Evolutionary conservation across 2,888 invertebrate species (phyloP).

Genomic region (Cremastobaeus sp.): DNA sequence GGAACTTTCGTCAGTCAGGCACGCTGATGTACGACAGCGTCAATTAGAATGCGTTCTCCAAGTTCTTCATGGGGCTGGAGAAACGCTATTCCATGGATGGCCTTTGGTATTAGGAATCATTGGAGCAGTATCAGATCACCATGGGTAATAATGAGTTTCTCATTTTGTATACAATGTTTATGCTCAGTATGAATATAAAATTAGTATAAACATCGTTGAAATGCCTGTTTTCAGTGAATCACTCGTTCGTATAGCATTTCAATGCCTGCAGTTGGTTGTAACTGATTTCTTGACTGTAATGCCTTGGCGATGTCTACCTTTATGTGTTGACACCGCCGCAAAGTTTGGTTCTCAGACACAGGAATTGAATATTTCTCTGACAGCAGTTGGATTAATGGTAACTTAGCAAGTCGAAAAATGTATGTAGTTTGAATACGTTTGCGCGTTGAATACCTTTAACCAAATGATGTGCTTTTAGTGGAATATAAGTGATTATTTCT

Average conservation of each 20-base stretch:
- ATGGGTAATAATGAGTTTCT: slow-evolving; percentile 82
- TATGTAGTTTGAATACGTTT: slow-evolving; percentile 2
- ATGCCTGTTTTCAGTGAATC: slow-evolving; percentile 87
- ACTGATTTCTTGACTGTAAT: slow-evolving; percentile 96
- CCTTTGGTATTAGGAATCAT: slow-evolving; percentile 95
- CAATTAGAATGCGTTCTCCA: slow-evolving; percentile 97
- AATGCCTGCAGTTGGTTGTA: slow-evolving; percentile 95
- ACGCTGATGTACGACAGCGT: slow-evolving; percentile 95
- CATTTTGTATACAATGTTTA: slow-evolving; percentile 1
- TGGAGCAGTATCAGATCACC: slow-evolving; percentile 95
- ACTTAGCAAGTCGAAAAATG: no score
- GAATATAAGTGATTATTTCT: slow-evolving; percentile 99
- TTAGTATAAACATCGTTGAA: background rate
- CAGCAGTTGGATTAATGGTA: slow-evolving; percentile 98
- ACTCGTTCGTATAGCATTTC: slow-evolving; percentile 95
- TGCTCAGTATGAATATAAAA: slow-evolving; percentile 6
- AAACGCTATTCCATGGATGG: slow-evolving; percentile 96
- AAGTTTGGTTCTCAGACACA: slow-evolving; percentile 97
- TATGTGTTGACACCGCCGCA: slow-evolving; percentile 94
- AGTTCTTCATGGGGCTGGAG: slow-evolving; percentile 94
- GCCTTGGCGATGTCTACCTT: slow-evolving; percentile 93
- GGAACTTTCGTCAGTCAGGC: slow-evolving; percentile 92
- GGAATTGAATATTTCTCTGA: slow-evolving; percentile 97
- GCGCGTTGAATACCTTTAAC: no score
- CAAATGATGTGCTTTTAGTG: slow-evolving; percentile 83